These are phyloP conservation scores for Xestia sexstrigata DNA, from an alignment of 2,888 invertebrate genomes.

Conservation along the genomic window DNA sequence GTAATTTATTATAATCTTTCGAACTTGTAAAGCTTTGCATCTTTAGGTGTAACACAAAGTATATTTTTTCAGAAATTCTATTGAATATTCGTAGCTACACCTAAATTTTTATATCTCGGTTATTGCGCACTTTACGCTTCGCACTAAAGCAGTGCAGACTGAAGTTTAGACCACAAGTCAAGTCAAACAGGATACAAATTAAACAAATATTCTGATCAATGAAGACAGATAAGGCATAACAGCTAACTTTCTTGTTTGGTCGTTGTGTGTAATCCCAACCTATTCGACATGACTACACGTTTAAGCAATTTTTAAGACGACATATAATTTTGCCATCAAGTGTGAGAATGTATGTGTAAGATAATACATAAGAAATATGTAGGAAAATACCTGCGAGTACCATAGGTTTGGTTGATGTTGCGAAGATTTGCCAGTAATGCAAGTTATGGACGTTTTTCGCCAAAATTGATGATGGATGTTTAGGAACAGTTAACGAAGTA, in stretches of 20 bases:
- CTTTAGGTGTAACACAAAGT: not conserved
- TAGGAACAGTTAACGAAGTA: not conserved
- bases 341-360: constrained; percentile 8
- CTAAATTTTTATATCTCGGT: not conserved
- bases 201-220: constrained; percentile 16
- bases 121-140: not conserved
- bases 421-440: not conserved
- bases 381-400: not conserved
- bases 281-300: constrained; percentile 12
- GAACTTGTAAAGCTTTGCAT: not conserved
- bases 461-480: not conserved
- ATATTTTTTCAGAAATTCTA: not conserved
- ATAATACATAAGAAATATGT: not conserved
- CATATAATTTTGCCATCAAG: constrained; percentile 3
- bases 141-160: no score
- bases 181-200: not conserved
- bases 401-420: not conserved
- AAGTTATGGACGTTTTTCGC: no score
- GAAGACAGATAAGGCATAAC: constrained; percentile 38
- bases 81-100: not conserved
- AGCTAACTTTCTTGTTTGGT: constrained; percentile 11
- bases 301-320: constrained; percentile 9
- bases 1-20: not conserved
- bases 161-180: not conserved
- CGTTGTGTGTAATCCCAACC: constrained; percentile 20